Percentiles rank a stretch among this genome's conserved stretches.
These are phyloP conservation scores for Vulpes ferrilata DNA, from an alignment of 2,113 vertebrate species.

Conservation along the genomic window DNA sequence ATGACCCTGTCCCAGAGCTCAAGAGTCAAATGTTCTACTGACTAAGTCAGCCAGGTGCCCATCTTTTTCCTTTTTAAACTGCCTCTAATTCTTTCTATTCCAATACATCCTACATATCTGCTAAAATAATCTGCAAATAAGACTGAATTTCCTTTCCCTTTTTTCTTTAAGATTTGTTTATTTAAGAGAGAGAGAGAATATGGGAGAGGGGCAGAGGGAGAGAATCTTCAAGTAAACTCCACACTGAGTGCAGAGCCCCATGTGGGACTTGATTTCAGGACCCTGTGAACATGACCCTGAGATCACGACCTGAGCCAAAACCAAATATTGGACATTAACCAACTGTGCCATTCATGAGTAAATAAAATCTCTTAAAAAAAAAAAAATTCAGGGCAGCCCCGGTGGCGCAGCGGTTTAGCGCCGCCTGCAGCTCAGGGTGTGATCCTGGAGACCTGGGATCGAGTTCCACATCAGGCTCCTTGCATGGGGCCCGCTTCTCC, in stretches of 20 bases:
- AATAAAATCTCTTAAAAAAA: too few relatives aligned
- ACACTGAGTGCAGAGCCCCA: not conserved
- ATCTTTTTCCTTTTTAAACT: conserved; percentile 11
- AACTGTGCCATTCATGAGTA: not conserved
- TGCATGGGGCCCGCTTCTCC: too few relatives aligned
- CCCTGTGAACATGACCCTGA: not conserved
- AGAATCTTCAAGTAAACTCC: not conserved
- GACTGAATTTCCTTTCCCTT: not conserved
- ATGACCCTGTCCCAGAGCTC: not conserved
- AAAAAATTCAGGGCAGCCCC: not conserved
- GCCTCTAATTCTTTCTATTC: not conserved
- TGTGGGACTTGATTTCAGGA: not conserved
- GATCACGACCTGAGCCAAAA: not conserved
- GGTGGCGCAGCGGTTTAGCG: too few relatives aligned
- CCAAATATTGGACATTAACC: not conserved
- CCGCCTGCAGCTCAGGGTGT: too few relatives aligned
- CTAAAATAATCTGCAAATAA: conserved; percentile 52
- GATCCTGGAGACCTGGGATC: too few relatives aligned
- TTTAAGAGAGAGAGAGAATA: not conserved
- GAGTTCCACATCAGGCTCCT: too few relatives aligned
- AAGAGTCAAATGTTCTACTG: not conserved
- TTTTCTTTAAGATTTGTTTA: not conserved
- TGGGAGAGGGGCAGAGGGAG: not conserved
- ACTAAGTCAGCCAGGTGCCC: not conserved
- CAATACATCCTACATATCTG: not conserved